Evolutionary conservation across 2,797 vertebrate species (phyloP), one percentile per base, ranked within the genome.

Genomic region (Coracias cyanogaster): DNA sequence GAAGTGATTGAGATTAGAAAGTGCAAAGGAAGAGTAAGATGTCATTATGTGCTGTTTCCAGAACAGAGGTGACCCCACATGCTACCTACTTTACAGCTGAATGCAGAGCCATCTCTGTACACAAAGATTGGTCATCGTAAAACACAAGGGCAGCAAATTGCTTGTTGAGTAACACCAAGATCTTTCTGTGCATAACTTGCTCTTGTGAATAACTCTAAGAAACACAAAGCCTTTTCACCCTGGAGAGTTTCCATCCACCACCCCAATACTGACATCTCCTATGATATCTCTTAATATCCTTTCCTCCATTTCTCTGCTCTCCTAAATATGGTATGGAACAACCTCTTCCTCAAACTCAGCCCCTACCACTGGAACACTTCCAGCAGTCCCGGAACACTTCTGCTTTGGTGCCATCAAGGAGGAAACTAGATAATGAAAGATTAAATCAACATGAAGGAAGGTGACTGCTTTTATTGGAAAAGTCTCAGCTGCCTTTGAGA

Each of bases 381-480:
- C 37, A 37, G 37, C 37, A 37, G 37, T 37, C 37, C 37, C 37
- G 37, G 37, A 65, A 15, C 24, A 28, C 1, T 55, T 55, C 21
- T 89, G 41, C 37, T 65, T 31, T 91, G 41, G 4, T 81, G 46
- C 55, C 25, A 57, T 43, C 28, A 57, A 28, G 60, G 70, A 62
- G 10, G 49, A 46, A 58, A 29, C 15, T 45, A 61, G 33, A 57
- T 45, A 69, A 73, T 24, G n/a, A 76, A 48, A 52, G 45, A 29
- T 2, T 0, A 60, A 87, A 39, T 41, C 55, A 73, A 2, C 8
- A 4, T 2, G 29, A 71, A 14, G 15, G 33, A 74, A n/a, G 5
- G 16, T 76, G 62, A 21, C 21, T 67, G 22, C 13, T 85, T 76
- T 46, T 14, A 24, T 9, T 61, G 35, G 37, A 64, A 43, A 65